Evolutionary conservation across 2,888 invertebrate genomes (phyloP).

Genomic region (Caenorhabditis sp.): DNA sequence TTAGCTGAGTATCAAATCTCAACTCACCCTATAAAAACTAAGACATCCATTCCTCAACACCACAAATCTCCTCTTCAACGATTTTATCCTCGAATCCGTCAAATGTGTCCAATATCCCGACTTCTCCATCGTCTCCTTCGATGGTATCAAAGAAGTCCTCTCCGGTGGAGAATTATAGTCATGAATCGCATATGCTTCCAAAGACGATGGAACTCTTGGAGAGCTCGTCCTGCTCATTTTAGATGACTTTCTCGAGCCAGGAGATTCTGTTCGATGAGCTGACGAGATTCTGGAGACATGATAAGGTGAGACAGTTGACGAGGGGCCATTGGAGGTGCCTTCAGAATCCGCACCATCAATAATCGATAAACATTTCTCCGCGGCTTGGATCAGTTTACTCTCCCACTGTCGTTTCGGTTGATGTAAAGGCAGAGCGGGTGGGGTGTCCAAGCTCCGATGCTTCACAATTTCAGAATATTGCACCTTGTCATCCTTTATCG

Average conservation of each 20-base stretch:
- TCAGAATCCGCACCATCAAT: constrained; percentile 37
- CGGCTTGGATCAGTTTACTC: constrained; percentile 54
- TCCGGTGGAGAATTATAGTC: constrained; percentile 37
- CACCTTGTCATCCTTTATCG: constrained; percentile 59
- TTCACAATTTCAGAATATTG: constrained; percentile 62
- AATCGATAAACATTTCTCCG: constrained; percentile 57
- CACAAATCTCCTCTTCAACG: constrained; percentile 95
- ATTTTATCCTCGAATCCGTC: constrained; percentile 89
- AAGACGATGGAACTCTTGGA: constrained; percentile 3
- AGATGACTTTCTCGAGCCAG: constrained; percentile 33
- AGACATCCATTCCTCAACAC: constrained; percentile 90
- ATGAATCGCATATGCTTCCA: constrained; percentile 29
- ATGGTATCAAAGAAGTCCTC: constrained; percentile 48
- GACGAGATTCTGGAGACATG: constrained; percentile 37
- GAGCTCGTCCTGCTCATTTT: constrained; percentile 30
- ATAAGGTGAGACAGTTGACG: constrained; percentile 41
- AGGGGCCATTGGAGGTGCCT: constrained; percentile 40
- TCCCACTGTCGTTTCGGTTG: constrained; percentile 52
- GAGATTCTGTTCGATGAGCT: constrained; percentile 30
- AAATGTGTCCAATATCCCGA: constrained; percentile 86
- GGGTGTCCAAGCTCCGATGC: constrained; percentile 21
- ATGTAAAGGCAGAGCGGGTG: constrained; percentile 56
- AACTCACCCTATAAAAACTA: constrained; percentile 83
- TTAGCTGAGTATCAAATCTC: no score
- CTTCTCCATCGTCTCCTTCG: constrained; percentile 77